Evolutionary conservation across 2,113 vertebrate species (phyloP).

Genomic region (Panurus biarmicus): DNA sequence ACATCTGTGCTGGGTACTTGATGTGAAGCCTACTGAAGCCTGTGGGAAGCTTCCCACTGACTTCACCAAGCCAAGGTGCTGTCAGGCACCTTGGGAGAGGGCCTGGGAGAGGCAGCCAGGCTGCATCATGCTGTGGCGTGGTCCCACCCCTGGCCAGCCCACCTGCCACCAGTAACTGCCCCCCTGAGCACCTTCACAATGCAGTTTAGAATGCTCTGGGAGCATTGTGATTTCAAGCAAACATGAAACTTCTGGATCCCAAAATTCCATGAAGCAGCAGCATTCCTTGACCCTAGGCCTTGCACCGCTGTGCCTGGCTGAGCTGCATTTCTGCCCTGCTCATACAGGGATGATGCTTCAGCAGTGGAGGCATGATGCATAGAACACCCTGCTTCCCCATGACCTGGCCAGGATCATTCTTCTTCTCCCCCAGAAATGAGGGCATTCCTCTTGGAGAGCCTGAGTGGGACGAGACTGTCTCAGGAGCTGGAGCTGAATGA

Average conservation of each 20-base stretch:
- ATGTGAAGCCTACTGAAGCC: fast-evolving
- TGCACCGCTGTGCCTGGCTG: background rate
- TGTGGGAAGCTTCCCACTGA: background rate
- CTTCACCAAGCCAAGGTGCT: background rate
- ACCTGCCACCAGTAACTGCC: fast-evolving
- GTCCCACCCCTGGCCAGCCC: background rate
- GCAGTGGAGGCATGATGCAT: background rate
- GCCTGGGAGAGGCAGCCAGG: background rate
- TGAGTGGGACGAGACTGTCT: background rate
- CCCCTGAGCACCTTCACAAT: background rate
- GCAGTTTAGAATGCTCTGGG: background rate
- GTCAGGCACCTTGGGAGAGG: background rate
- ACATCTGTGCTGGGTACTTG: background rate
- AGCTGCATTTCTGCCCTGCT: background rate
- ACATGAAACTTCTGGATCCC: background rate
- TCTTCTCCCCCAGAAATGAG: background rate
- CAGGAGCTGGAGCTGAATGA: background rate
- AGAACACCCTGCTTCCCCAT: background rate
- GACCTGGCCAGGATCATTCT: background rate
- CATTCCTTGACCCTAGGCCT: background rate
- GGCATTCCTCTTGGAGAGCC: background rate
- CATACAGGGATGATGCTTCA: background rate
- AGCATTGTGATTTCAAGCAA: background rate
- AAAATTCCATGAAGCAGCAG: fast-evolving
- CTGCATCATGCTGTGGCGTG: background rate